phyloP scores from a whole-genome alignment of 2,797 vertebrate genomes.

The Pangasius djambal region DNA sequence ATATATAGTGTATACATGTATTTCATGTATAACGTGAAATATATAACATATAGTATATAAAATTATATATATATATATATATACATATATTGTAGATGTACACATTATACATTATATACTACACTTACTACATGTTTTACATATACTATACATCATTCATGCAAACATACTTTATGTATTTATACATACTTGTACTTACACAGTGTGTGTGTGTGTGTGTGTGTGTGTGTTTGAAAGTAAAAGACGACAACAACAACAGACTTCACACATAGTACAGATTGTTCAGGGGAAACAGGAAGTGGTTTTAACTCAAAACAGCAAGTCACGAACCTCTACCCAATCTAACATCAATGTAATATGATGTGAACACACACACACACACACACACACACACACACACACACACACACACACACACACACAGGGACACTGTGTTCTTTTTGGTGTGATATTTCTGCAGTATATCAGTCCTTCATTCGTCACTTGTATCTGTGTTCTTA shows the following conservation, averaged over 20 bases:
- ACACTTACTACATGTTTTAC: neutral
- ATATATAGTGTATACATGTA: no score
- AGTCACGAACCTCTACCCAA: constrained; percentile 50
- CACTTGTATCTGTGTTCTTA: neutral
- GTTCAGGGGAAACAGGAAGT: constrained; percentile 74
- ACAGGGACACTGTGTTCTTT: neutral
- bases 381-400: neutral
- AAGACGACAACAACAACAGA: constrained; percentile 21
- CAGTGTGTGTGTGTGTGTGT: constrained; percentile 54
- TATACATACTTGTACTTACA: neutral
- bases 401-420: neutral
- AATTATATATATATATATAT: no score
- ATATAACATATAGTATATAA: no score
- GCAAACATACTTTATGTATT: neutral
- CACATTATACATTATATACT: neutral
- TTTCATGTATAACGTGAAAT: neutral
- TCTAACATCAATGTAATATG: neutral
- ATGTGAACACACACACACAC: neutral
- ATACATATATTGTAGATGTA: neutral
- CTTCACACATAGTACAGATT: constrained; percentile 61
- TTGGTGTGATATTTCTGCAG: neutral
- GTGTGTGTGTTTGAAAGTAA: constrained; percentile 15
- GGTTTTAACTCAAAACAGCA: constrained; percentile 63
- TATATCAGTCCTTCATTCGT: neutral
- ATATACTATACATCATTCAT: neutral